A percentile compares a stretch with the other conserved stretches of the same genome.
phyloP scores from a whole-genome alignment of 2,113 vertebrate species.

The Pterocles burchelli region DNA sequence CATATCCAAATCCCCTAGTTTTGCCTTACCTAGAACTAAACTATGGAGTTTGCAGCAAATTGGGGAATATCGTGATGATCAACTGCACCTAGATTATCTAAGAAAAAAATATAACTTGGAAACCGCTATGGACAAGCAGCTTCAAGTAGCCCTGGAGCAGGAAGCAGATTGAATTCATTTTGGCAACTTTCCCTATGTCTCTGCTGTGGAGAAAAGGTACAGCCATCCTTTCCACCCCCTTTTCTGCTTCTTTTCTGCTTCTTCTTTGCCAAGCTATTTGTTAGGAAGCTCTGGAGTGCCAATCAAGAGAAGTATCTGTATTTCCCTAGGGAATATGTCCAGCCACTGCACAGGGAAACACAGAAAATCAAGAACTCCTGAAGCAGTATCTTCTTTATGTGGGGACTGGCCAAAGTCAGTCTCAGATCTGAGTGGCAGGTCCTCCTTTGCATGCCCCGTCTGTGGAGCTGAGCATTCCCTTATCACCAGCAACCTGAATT shows the following conservation, averaged over 20 bases:
- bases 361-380: not conserved
- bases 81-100: not conserved
- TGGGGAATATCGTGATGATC: not conserved
- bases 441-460: not conserved
- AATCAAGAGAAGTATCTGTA: not conserved
- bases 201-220: not conserved
- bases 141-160: not conserved
- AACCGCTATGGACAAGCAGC: not conserved
- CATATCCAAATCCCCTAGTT: not conserved
- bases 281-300: not conserved
- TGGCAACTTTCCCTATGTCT: not conserved
- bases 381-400: not conserved
- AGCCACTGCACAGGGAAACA: not conserved
- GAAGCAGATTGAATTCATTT: not conserved
- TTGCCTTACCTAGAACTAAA: not conserved
- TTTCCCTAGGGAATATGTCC: not conserved
- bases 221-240: not conserved
- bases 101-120: not conserved
- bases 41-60: not conserved
- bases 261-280: not conserved
- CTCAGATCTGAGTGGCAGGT: rapidly evolving
- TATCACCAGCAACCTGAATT: not conserved
- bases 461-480: not conserved
- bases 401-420: not conserved
- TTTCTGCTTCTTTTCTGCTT: not conserved